Evolutionary conservation across 2,797 vertebrate species (phyloP), one percentile per base, ranked within the genome.

Genomic region (Orientallactaga sibirica): DNA sequence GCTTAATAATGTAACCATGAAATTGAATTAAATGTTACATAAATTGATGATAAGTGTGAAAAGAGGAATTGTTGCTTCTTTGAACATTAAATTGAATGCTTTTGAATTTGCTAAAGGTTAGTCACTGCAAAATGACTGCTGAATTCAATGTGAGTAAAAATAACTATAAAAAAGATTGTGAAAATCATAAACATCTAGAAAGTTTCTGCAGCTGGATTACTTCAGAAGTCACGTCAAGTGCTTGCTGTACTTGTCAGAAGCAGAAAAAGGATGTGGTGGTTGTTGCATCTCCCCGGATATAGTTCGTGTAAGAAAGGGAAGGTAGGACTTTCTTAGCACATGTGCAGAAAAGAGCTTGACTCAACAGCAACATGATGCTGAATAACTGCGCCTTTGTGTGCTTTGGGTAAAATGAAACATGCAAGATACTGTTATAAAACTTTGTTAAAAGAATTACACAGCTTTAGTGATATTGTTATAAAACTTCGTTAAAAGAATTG

Each of bases 11-110:
- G 75, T 94, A 78, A 86, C 90, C 90, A 92, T 88, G 91, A 94
- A 95, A 95, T 86, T 80, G 85, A 95, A 95, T 95, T 95, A 95
- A 95, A 87, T 74, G 70, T 93, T 91, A 86, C 41, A 75, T 88
- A 92, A 94, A 88, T 48, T 58, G 87, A 86, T 89, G 84, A 67
- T 81, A 94, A 91, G 71, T 92, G 22, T 95, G 92, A 86, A 90
- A 92, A 93, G 70, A 93, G 93, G 55, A 91, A 94, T 24, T 80
- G 55, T 88, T 77, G 41, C 62, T 93, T 96, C 90, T 96, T 95
- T 96, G 93, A 95, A 96, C 78, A 91, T 95, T 91, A 88, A 93
- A 92, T 93, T 87, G 86, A 96, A 88, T 90, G 77, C 87, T 79
- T 48, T 87, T 93, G 75, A 84, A 80, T 85, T 91, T 52, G 70